Percentiles rank a stretch among this genome's conserved stretches.
phyloP scores from a whole-genome alignment of 2,797 vertebrate species.

The Rhyacichthys aspro region DNA sequence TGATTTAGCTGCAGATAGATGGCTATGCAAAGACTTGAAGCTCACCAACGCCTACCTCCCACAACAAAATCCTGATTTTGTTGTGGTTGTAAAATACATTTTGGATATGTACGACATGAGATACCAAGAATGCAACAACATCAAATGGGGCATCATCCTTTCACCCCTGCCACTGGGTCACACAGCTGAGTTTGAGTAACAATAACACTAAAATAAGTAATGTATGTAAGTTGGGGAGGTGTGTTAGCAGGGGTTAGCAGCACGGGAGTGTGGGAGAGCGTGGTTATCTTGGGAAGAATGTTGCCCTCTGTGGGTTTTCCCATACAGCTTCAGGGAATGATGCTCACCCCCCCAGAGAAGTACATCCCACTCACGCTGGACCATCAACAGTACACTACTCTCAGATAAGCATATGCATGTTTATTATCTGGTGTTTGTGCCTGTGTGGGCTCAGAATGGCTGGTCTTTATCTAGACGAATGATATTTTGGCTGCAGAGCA shows the following conservation, averaged over 20 bases:
- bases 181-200: no score
- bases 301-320: conserved; percentile 50
- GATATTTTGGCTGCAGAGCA: conserved; percentile 12
- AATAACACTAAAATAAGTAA: no score
- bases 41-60: conserved; percentile 6
- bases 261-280: conserved; percentile 41
- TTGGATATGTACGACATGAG: background rate
- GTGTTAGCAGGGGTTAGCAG: conserved; percentile 49
- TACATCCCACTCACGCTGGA: conserved; percentile 47
- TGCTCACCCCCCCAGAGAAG: conserved; percentile 34
- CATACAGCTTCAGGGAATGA: conserved; percentile 39
- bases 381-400: conserved; percentile 22
- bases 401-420: conserved; percentile 1
- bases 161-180: no score
- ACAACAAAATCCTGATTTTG: background rate
- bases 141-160: no score
- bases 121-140: no score
- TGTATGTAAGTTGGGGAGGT: background rate
- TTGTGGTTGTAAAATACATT: background rate
- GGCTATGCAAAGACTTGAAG: conserved; percentile 4
- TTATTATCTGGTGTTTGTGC: conserved; percentile 3
- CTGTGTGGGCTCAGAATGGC: conserved; percentile 16
- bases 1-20: conserved; percentile 49
- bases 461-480: conserved; percentile 39
- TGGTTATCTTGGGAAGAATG: conserved; percentile 38